Conservation (phyloP, 37 sponge, comb jelly and placozoan species). For the Sycon ciliatum region DNA sequence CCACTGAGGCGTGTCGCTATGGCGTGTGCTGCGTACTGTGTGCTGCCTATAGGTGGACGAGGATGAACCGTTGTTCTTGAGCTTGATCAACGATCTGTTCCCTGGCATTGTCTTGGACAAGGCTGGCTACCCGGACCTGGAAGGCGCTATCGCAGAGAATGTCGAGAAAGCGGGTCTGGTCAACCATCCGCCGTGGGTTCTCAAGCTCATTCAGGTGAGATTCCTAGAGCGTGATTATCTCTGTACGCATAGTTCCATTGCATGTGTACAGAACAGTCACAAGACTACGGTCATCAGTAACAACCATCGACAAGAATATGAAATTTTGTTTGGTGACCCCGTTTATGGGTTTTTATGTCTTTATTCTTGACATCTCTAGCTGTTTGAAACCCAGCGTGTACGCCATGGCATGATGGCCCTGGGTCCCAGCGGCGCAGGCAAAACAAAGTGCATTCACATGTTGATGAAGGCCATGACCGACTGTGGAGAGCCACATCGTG, state of each 20-base stretch:
- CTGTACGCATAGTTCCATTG: neutral
- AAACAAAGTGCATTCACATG: conserved; percentile 68
- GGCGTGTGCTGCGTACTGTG: no score
- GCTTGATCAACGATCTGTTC: conserved; percentile 87
- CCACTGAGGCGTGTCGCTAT: no score
- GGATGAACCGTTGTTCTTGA: conserved; percentile 93
- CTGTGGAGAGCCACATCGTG: conserved; percentile 79
- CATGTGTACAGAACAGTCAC: no score
- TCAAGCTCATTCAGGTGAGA: conserved; percentile 97
- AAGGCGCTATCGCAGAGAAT: conserved; percentile 69
- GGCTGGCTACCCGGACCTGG: conserved; percentile 92
- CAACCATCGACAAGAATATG: no score
- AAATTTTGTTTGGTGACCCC: no score
- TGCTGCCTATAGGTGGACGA: conserved; percentile 78
- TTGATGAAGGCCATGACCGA: conserved; percentile 92
- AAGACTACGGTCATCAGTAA: no score
- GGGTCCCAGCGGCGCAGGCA: conserved; percentile 93
- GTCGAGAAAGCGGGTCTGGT: conserved; percentile 57
- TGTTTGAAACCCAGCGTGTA: conserved; percentile 93
- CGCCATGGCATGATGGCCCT: conserved; percentile 98
- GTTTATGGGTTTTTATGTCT: no score
- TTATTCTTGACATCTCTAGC: no score
- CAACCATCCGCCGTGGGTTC: conserved; percentile 86
- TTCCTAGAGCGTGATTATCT: neutral
- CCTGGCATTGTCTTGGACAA: conserved; percentile 93